These are phyloP conservation scores for cat (Felis catus) DNA, from an alignment of 2,113 vertebrate species.

Conservation along the genomic window F.catus_Fca126_mat1.0 CM031412.1:37392001-37392500, in stretches of 20 bases:
- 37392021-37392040: not conserved
- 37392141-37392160: not conserved
- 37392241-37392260: not conserved
- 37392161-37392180: not conserved
- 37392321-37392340: not conserved
- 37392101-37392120: not conserved
- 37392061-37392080: not conserved
- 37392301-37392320: not conserved
- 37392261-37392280: not conserved
- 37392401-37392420: not conserved
- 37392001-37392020: not conserved
- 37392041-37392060: not conserved
- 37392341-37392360: not conserved
- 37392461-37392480: not conserved
- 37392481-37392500: not conserved
- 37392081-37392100: not conserved
- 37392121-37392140: accelerated
- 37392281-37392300: not conserved
- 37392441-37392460: not conserved
- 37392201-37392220: not conserved
- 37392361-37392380: not conserved
- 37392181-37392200: not conserved
- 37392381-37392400: not conserved
- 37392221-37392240: not conserved
- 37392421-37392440: not conserved